phyloP scores from a whole-genome alignment of 2,797 vertebrate genomes.

The Pelodytes ibericus region DNA sequence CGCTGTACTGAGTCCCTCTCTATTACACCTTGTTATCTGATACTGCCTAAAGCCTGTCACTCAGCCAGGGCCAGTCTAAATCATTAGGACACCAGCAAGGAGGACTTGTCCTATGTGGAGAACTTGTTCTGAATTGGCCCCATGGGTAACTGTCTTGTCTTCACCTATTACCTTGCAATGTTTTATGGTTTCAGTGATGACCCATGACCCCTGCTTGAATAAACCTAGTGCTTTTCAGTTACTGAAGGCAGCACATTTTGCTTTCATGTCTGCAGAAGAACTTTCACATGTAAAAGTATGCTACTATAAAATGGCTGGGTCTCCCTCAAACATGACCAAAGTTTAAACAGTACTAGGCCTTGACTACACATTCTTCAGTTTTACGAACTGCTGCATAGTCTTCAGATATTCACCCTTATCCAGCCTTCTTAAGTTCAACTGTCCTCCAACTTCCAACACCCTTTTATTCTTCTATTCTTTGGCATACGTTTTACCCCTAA shows the following conservation, averaged over 20 bases:
- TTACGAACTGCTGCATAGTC: too few relatives aligned
- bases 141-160: slow-evolving; percentile 3
- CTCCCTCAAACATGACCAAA: too few relatives aligned
- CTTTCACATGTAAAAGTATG: background rate
- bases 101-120: background rate
- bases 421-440: too few relatives aligned
- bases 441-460: too few relatives aligned
- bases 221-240: slow-evolving; percentile 2
- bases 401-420: too few relatives aligned
- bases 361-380: too few relatives aligned
- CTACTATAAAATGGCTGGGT: too few relatives aligned
- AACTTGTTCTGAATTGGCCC: background rate
- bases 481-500: too few relatives aligned
- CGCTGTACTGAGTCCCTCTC: background rate
- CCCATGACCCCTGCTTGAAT: background rate
- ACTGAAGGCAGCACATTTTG: background rate
- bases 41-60: slow-evolving; percentile 1
- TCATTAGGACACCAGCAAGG: slow-evolving; percentile 1
- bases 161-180: slow-evolving; percentile 17
- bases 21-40: slow-evolving; percentile 21
- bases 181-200: background rate
- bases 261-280: background rate
- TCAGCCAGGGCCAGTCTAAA: background rate
- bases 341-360: too few relatives aligned
- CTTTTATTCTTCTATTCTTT: too few relatives aligned